These are phyloP conservation scores for Haplotaxodon microlepis DNA, from an alignment of 2,113 vertebrate genomes.

Conservation along the genomic window DNA sequence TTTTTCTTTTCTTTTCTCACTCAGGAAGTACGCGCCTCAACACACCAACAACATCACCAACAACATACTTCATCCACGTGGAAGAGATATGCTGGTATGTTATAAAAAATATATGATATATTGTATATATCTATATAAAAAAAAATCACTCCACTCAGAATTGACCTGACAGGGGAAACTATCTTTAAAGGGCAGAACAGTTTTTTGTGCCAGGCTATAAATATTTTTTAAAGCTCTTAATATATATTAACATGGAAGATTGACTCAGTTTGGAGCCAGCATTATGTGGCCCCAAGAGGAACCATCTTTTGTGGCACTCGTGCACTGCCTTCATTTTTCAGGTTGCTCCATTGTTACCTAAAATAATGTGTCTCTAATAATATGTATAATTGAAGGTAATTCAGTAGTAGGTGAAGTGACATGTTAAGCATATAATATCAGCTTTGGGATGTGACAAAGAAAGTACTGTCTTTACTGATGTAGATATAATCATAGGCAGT, in stretches of 20 bases:
- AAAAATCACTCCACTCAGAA: background rate
- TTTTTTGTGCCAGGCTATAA: background rate
- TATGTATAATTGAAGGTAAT: background rate
- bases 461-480: background rate
- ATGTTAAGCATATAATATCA: too few relatives aligned
- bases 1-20: background rate
- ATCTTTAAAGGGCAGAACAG: background rate
- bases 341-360: background rate
- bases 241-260: accelerated
- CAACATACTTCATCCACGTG: background rate
- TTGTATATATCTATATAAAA: background rate
- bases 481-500: background rate
- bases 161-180: background rate
- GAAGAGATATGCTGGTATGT: background rate
- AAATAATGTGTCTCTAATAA: background rate
- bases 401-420: background rate
- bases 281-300: background rate
- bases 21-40: accelerated
- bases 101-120: background rate
- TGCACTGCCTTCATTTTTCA: background rate
- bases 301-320: background rate
- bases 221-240: background rate
- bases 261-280: background rate
- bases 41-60: background rate
- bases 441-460: background rate